These are phyloP conservation scores for Helicorthomorpha holstii DNA, from an alignment of 1,140 invertebrate genomes.

Conservation along the genomic window DNA sequence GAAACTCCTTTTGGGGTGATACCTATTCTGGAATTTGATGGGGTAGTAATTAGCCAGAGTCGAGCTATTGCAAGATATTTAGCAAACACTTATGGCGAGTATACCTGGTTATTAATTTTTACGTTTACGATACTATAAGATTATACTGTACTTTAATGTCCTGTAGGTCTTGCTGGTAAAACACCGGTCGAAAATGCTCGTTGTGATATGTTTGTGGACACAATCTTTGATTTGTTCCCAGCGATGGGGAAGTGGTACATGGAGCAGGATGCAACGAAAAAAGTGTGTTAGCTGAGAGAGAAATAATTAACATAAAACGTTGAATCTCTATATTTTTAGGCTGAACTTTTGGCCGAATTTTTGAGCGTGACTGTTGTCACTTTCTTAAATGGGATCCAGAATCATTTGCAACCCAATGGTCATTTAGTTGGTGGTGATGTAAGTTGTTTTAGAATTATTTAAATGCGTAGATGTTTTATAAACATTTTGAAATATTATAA, in stretches of 20 bases:
- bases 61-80: constrained; percentile 10
- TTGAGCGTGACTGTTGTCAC: background rate
- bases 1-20: constrained; percentile 11
- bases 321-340: background rate
- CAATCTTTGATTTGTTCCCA: constrained; percentile 4
- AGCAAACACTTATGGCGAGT: constrained; percentile 11
- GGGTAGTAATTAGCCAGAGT: constrained; percentile 5
- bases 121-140: background rate
- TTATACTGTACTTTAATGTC: background rate
- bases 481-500: background rate
- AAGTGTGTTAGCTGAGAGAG: background rate
- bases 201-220: constrained; percentile 9
- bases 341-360: background rate
- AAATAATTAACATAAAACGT: background rate
- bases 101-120: background rate
- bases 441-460: background rate
- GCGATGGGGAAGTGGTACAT: constrained; percentile 2
- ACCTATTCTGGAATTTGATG: constrained; percentile 11
- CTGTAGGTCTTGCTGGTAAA: constrained; percentile 8
- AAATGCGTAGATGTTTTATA: background rate
- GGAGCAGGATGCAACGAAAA: constrained; percentile 9
- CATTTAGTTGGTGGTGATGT: background rate
- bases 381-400: background rate
- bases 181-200: constrained; percentile 6
- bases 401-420: background rate